Percentiles rank a stretch among this genome's conserved stretches.
Conservation (phyloP, 2,113 vertebrate genomes). For the Malurus elegans region DNA sequence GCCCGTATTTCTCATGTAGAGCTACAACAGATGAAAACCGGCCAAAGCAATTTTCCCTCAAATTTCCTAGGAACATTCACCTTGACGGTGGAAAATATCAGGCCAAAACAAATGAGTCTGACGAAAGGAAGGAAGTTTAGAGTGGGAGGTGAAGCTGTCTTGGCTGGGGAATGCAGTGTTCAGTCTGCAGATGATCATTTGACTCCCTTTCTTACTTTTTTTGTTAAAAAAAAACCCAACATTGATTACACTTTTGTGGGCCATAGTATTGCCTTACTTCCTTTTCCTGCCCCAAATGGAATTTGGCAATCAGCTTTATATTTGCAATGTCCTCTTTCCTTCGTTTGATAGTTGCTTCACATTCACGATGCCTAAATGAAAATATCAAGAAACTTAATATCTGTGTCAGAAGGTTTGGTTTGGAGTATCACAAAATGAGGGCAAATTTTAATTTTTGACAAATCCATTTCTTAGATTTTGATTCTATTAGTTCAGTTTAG, state of each 20-base stretch:
- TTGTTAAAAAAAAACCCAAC: background rate
- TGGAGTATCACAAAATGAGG: background rate
- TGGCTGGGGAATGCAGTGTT: background rate
- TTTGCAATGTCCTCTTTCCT: background rate
- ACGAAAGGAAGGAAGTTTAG: background rate
- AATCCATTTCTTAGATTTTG: background rate
- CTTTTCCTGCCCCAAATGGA: background rate
- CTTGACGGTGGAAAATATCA: background rate
- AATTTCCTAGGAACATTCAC: background rate
- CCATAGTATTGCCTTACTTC: background rate
- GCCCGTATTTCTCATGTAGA: background rate
- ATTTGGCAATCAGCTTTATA: background rate
- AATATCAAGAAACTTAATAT: background rate
- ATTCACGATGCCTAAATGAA: background rate
- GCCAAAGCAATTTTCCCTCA: background rate
- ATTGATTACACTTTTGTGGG: background rate
- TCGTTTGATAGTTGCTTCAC: fast-evolving
- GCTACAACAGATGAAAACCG: background rate
- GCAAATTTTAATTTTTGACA: background rate
- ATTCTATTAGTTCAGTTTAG: background rate
- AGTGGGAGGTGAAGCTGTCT: background rate
- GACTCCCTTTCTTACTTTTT: background rate
- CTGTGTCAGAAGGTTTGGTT: background rate
- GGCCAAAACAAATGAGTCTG: background rate
- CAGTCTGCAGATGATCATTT: background rate